Conservation (phyloP, 2,797 vertebrate genomes). For the Benthosema pterotum region DNA sequence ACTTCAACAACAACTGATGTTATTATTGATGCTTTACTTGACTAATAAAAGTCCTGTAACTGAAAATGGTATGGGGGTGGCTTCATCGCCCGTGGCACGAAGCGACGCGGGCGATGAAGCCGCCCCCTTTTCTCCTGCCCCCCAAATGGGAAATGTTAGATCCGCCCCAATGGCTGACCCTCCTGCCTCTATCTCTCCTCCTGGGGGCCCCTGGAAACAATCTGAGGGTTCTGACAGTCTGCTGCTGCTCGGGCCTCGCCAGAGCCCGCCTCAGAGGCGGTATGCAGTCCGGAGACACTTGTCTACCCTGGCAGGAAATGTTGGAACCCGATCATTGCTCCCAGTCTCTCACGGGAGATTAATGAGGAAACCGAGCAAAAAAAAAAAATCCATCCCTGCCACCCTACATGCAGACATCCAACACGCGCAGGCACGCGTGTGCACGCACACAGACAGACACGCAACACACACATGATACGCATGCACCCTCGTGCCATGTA, state of each 20-base stretch:
- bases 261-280: constrained; percentile 69
- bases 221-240: constrained; percentile 77
- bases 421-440: not conserved
- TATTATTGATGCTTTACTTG: too few relatives aligned
- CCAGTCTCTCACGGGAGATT: constrained; percentile 76
- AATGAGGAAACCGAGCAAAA: constrained; percentile 68
- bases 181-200: constrained; percentile 79
- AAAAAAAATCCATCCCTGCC: constrained; percentile 51
- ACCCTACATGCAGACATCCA: constrained; percentile 54
- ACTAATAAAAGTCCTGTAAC: too few relatives aligned
- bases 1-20: too few relatives aligned
- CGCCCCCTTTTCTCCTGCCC: too few relatives aligned
- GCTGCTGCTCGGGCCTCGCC: constrained; percentile 65
- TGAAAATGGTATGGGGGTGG: too few relatives aligned
- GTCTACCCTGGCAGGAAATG: constrained; percentile 82
- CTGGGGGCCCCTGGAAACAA: constrained; percentile 78
- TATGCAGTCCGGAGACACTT: constrained; percentile 75
- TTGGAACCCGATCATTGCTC: constrained; percentile 81
- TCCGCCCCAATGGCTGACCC: constrained; percentile 72
- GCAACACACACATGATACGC: constrained; percentile 21
- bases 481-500: constrained; percentile 32
- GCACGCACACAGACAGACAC: constrained; percentile 44
- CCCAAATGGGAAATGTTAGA: too few relatives aligned
- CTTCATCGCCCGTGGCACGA: too few relatives aligned
- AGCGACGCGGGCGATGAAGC: too few relatives aligned